These are phyloP conservation scores for Lepilemur septentrionalis DNA, from an alignment of 2,797 vertebrate species.

Conservation along the genomic window DNA sequence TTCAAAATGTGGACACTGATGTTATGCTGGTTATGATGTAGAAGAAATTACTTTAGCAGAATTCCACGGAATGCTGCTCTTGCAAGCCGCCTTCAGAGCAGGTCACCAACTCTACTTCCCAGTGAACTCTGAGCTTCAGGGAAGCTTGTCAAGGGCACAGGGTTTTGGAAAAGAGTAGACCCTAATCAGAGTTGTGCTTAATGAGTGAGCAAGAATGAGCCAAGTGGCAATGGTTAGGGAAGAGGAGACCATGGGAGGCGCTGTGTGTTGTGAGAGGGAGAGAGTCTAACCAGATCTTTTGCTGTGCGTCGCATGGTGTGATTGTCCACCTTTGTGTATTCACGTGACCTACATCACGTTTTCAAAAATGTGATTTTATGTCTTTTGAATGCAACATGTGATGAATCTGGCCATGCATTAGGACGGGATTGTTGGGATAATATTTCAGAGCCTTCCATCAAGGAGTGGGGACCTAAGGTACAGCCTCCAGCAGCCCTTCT, in stretches of 20 bases:
- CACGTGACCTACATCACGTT: neutral
- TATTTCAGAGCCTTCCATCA: neutral
- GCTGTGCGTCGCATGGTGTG: neutral
- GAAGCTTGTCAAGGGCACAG: neutral
- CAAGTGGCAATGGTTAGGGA: neutral
- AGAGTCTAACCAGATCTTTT: neutral
- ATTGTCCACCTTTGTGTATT: neutral
- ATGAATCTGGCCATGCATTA: neutral
- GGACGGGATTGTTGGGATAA: neutral
- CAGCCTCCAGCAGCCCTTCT: neutral
- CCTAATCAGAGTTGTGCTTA: neutral
- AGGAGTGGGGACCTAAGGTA: neutral
- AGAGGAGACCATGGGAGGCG: neutral
- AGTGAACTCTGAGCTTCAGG: neutral
- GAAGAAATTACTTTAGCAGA: neutral
- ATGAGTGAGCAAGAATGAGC: neutral
- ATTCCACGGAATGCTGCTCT: neutral
- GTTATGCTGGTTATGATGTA: no score
- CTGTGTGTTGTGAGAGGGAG: no score
- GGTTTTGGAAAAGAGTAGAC: neutral
- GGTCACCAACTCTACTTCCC: neutral
- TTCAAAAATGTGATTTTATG: neutral
- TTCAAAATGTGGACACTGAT: neutral
- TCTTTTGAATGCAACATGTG: neutral
- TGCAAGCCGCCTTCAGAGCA: neutral